Conservation (phyloP, 2,113 vertebrate genomes). For the Osmerus eperlanus region DNA sequence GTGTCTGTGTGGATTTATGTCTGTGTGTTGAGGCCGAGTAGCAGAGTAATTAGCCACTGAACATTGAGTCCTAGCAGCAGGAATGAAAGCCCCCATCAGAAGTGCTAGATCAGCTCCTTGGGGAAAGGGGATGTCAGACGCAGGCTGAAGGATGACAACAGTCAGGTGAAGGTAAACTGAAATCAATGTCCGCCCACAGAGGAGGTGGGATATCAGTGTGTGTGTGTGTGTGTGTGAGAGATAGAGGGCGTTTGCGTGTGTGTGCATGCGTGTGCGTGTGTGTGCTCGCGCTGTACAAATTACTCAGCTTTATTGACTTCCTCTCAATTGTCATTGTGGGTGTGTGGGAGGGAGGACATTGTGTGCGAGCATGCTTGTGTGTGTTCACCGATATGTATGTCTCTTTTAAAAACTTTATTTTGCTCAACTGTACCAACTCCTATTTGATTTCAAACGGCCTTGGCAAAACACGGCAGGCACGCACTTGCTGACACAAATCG, state of each 20-base stretch:
- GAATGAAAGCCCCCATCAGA: slow-evolving; percentile 42
- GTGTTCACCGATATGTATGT: slow-evolving; percentile 3
- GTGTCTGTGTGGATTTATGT: neutral
- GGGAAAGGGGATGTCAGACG: slow-evolving; percentile 38
- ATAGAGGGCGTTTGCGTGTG: slow-evolving; percentile 18
- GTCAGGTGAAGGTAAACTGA: slow-evolving; percentile 55
- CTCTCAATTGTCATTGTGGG: slow-evolving; percentile 2
- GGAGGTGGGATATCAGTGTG: slow-evolving; percentile 18
- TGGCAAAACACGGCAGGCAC: neutral
- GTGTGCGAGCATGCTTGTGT: neutral
- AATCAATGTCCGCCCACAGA: slow-evolving; percentile 45
- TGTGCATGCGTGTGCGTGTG: slow-evolving; percentile 17
- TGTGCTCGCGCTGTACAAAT: neutral
- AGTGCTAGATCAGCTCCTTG: slow-evolving; percentile 60
- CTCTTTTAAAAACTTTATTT: neutral
- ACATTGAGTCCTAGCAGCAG: slow-evolving; percentile 4
- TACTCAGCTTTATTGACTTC: too few relatives aligned
- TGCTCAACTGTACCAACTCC: slow-evolving; percentile 26
- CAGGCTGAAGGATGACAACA: slow-evolving; percentile 52
- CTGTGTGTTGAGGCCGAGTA: neutral
- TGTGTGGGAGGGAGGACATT: slow-evolving; percentile 1
- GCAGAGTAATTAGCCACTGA: slow-evolving; percentile 11
- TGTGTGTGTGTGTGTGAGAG: neutral
- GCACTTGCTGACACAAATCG: slow-evolving; percentile 8
- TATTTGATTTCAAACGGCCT: slow-evolving; percentile 24